Base-by-base conservation (phyloP, 2,797 vertebrate species). In the Gallinago nigripennis region DNA sequence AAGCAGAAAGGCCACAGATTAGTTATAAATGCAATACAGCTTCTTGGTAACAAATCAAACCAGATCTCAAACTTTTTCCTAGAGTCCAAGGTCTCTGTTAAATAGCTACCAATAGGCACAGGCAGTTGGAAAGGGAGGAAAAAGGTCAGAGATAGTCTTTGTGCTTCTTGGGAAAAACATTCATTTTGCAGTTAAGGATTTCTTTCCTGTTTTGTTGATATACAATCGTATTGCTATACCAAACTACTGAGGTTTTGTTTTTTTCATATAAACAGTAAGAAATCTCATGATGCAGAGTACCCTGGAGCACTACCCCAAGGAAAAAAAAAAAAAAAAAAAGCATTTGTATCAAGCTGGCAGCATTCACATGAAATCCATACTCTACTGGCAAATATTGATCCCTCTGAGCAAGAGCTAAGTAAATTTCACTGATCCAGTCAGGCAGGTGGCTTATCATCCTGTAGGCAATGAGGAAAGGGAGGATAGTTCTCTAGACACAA, bases 371-470 rank as follows among this genome's bases (percentile, higher is more conserved):
- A 96, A 95, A 96, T 93, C 72, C 72, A 51, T 77, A 77, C 33
- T 89, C 57, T 30, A 16, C 78, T 69, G 51, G 68, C 76, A 95
- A 86, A 82, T 91, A 92, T 82, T 93, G 86, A 88, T 93, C 81
- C 88, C 82, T 85, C 64, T 87, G 86, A 94, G 92, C 25, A 4
- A 91, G 65, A 87, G 15, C 41, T 91, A 75, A 85, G 76, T 21
- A 28, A 68, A 75, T 89, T 85, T 68, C 86, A 78, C 84, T 91
- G 93, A 91, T 93, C 45, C 64, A 71, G 16, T 56, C 86, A 85
- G 53, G 60, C 82, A 92, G 61, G 88, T 85, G 78, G 76, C 60
- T 94, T 64, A 46, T 79, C 70, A 84, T 77, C 71, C 84, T 79
- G n/a, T 17, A 35, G 8, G n/a, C 90, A 88, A 39, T 0, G 0